phyloP scores from a whole-genome alignment of 2,113 vertebrate species.

The Indicator maculatus region DNA sequence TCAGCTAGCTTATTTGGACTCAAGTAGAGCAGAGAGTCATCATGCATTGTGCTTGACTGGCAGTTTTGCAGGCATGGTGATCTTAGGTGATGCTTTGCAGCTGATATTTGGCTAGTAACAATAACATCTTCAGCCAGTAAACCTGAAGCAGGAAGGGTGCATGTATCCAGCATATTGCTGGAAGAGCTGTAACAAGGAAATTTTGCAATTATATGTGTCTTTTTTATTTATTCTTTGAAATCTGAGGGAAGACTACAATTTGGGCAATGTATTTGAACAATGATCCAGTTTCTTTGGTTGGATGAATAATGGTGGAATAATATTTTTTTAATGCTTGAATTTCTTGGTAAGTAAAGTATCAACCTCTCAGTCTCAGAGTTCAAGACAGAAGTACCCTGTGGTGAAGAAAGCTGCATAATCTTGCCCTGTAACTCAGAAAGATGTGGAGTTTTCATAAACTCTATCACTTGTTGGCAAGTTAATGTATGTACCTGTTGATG shows the following conservation, averaged over 20 bases:
- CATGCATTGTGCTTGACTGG: not conserved
- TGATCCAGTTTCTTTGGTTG: not conserved
- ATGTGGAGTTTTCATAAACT: not conserved
- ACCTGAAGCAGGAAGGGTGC: not conserved
- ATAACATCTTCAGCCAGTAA: not conserved
- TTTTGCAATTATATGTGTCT: not conserved
- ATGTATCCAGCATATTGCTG: not conserved
- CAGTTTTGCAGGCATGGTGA: not conserved
- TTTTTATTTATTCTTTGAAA: not conserved
- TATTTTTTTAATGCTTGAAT: not conserved
- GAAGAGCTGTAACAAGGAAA: not conserved
- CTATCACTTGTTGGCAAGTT: not conserved
- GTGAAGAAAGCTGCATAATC: not conserved
- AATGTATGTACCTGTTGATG: not conserved
- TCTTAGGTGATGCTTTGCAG: not conserved
- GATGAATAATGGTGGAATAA: not conserved
- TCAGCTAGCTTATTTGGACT: not conserved
- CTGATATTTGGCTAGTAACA: not conserved
- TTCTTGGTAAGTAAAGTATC: not conserved
- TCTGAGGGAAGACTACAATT: not conserved
- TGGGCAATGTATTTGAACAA: not conserved
- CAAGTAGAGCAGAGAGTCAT: not conserved
- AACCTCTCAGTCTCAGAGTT: not conserved
- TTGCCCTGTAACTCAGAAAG: not conserved
- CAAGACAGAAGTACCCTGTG: not conserved